Percentiles rank a stretch among this genome's conserved stretches.
Evolutionary conservation across 2,888 invertebrate genomes (phyloP).

Genomic region (Xanthia togata): DNA sequence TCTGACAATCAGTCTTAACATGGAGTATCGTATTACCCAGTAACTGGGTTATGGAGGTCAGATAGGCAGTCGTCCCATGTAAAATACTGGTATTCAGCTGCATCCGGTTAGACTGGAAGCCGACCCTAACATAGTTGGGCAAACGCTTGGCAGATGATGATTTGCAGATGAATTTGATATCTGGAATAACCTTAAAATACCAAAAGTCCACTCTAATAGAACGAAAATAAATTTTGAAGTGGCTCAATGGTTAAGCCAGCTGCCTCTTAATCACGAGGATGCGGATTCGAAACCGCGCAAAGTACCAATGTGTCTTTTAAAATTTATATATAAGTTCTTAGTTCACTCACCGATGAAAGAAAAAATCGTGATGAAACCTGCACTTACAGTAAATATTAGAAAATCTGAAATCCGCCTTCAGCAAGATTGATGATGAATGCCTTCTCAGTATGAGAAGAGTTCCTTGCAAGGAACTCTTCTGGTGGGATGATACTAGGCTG

Average conservation of each 20-base stretch:
- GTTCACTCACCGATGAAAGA: background rate
- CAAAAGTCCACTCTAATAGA: no score
- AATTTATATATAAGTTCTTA: background rate
- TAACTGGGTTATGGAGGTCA: background rate
- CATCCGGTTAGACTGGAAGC: background rate
- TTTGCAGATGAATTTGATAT: no score
- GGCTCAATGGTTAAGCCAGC: background rate
- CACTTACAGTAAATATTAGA: background rate
- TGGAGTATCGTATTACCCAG: background rate
- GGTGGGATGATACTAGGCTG: background rate
- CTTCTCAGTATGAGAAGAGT: background rate
- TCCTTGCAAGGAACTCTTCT: background rate
- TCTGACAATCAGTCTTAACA: background rate
- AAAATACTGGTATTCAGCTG: background rate
- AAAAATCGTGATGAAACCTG: background rate
- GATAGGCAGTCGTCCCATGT: background rate
- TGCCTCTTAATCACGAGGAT: background rate
- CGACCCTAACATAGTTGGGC: background rate
- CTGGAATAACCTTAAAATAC: no score
- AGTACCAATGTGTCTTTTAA: background rate
- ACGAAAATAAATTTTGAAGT: background rate
- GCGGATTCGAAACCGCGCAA: background rate
- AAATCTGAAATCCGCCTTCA: background rate
- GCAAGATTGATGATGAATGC: background rate
- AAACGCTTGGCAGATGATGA: background rate